A percentile compares a stretch with the other conserved stretches of the same genome.
These are phyloP conservation scores for Siniperca undulata DNA, from an alignment of 2,797 vertebrate genomes.

Conservation along the genomic window DNA sequence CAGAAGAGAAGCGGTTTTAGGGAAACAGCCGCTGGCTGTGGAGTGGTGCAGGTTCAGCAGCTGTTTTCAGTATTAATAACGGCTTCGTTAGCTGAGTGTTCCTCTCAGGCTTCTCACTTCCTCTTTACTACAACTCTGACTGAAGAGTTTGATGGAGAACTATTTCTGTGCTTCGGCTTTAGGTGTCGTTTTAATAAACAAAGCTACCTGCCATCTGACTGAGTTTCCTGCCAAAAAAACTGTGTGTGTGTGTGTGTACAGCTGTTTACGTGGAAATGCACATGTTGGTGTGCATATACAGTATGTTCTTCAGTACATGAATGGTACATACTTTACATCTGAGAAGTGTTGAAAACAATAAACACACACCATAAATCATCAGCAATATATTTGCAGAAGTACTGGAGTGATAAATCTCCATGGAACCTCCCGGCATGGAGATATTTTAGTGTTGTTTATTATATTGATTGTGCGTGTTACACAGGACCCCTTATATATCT, in stretches of 20 bases:
- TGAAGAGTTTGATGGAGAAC: not conserved
- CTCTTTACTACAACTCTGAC: not conserved
- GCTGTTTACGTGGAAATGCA: not conserved
- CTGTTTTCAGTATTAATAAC: conserved; percentile 10
- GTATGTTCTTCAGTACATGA: not conserved
- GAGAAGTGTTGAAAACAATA: no score
- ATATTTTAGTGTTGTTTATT: no score
- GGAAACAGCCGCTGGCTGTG: not conserved
- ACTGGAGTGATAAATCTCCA: no score
- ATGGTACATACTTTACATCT: not conserved
- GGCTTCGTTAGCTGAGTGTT: conserved; percentile 6
- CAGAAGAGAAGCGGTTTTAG: not conserved
- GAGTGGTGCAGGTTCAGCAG: not conserved
- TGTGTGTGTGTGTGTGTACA: not conserved
- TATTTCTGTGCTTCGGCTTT: not conserved
- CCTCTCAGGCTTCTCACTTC: conserved; percentile 32
- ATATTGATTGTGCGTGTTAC: no score
- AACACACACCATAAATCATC: no score
- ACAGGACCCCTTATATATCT: no score
- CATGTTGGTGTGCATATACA: fast-evolving
- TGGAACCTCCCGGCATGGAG: no score
- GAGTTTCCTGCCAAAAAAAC: not conserved
- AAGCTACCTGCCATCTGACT: not conserved
- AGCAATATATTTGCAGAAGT: no score
- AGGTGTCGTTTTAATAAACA: not conserved